Conservation (phyloP, 2,797 vertebrate genomes). For the Manis pentadactyla region DNA sequence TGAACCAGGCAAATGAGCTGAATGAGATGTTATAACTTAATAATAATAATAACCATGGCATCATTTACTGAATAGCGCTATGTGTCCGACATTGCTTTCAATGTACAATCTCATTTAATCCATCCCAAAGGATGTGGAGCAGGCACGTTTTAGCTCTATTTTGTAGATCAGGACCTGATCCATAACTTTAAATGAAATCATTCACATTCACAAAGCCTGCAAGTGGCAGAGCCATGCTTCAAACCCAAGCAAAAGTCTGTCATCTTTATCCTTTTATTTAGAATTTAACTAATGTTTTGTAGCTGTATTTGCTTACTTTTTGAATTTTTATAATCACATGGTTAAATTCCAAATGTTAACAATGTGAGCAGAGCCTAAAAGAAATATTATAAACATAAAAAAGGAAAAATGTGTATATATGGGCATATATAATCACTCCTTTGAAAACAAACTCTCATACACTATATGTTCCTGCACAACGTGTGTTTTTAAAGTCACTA, state of each 20-base stretch:
- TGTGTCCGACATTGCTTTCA: background rate
- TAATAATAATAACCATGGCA: background rate
- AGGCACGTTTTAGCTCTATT: background rate
- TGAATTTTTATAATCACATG: background rate
- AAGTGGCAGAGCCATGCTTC: background rate
- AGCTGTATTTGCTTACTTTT: background rate
- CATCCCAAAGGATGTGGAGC: background rate
- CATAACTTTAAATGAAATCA: background rate
- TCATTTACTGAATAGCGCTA: background rate
- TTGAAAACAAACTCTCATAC: background rate
- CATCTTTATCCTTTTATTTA: background rate
- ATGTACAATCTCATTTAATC: background rate
- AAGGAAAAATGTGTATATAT: background rate
- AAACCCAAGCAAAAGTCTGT: background rate
- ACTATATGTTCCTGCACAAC: background rate
- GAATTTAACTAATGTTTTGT: conserved; percentile 4
- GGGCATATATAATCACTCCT: background rate
- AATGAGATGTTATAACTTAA: background rate
- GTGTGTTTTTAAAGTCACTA: background rate
- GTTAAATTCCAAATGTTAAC: background rate
- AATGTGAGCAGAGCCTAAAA: background rate
- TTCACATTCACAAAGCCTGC: background rate
- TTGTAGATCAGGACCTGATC: background rate
- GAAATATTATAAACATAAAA: background rate
- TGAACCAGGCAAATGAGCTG: background rate